Evolutionary conservation across 2,888 invertebrate species (phyloP).

Genomic region (Caenorhabditis zanzibari): DNA sequence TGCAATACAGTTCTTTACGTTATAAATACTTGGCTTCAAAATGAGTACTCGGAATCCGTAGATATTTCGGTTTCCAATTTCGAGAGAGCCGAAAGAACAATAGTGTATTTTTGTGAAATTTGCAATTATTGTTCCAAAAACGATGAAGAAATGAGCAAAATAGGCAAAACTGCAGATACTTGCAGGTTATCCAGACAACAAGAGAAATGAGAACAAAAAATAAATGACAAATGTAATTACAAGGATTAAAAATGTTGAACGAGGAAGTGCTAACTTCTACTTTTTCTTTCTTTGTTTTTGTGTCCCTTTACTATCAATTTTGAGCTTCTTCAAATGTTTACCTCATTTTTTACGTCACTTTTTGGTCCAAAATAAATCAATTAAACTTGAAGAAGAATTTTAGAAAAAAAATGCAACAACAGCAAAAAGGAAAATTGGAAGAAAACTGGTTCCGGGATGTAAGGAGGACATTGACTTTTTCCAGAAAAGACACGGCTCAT

Average conservation of each 20-base stretch:
- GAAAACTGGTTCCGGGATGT: slow-evolving; percentile 15
- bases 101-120: slow-evolving; percentile 49
- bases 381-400: slow-evolving; percentile 11
- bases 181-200: slow-evolving; percentile 9
- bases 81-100: slow-evolving; percentile 15
- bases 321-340: neutral
- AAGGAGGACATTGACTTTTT: neutral
- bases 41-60: neutral
- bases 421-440: neutral
- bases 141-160: neutral
- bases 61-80: too few relatives aligned
- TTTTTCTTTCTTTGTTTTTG: slow-evolving; percentile 1
- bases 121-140: slow-evolving; percentile 36
- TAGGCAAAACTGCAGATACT: neutral
- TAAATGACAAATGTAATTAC: slow-evolving; percentile 1
- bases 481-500: slow-evolving; percentile 31
- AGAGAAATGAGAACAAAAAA: neutral
- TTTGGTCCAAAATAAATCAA: neutral
- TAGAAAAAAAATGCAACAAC: slow-evolving; percentile 13
- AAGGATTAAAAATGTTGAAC: neutral
- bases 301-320: neutral
- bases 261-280: slow-evolving; percentile 3
- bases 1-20: neutral
- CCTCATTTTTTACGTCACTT: slow-evolving; percentile 1
- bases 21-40: neutral